Evolutionary conservation across 2,888 invertebrate species (phyloP), one percentile per base, ranked within the genome.

Genomic region (Lasioglossum marginatum): DNA sequence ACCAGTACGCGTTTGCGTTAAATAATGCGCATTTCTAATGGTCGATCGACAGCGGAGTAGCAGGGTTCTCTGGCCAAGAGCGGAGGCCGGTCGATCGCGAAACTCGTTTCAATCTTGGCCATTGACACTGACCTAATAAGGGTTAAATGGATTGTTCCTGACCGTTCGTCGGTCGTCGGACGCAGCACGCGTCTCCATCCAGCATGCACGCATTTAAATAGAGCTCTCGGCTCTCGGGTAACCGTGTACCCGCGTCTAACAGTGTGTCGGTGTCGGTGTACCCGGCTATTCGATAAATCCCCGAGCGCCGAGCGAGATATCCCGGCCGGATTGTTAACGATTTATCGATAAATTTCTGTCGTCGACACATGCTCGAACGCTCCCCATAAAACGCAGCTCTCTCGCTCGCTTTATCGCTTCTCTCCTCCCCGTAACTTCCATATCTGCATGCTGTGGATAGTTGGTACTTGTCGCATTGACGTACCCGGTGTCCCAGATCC

Each of bases 121-220:
- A 81, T 86, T 85, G 88, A 87, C 90, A 88, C 84, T 90, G 90
- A 90, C 89, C 88, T 90, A 90, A 90, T 90, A 90, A 90, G 83
- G 85, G 83, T 86, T 81, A 89, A 87, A 87, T 86, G 83, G 87
- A 79, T 87, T 83, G 90, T 90, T 87, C 82, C 79, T 82, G 86
- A 85, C 80, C 52, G 81, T 72, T 70, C 83, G 82, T 87, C 87
- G n/a, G n/a, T n/a, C n/a, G n/a, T n/a, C 2, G 73, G 81, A 66
- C 77, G 68, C 77, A 82, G 86, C 90, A 90, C 87, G 90, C 88
- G 87, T 76, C 79, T 79, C 85, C 27, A 81, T 85, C 37, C 71
- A 82, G 78, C 88, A 60, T 82, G 77, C 86, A 75, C 86, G 88
- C 83, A 74, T 83, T 84, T 82, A 83, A 82, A 77, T 87, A 74